Base-by-base conservation (phyloP, 1,140 invertebrate genomes). In the Pseudomyrmex dendroicus region DNA sequence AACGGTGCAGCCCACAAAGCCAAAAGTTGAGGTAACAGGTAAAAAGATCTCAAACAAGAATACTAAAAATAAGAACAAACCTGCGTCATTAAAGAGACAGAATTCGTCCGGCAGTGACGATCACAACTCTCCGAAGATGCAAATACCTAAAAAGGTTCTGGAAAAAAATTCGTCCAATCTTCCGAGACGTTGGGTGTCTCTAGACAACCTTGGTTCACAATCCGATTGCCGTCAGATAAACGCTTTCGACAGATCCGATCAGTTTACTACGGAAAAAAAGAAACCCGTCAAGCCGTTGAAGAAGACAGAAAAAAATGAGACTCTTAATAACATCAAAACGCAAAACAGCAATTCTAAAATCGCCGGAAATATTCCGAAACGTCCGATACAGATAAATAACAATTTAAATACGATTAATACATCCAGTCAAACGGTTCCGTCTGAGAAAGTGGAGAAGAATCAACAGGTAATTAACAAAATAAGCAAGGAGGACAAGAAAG, bases 31-130 rank as follows among this genome's bases (percentile, higher is more conserved):
- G 89, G 72, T 84, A 13, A 20, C 89, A 2, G 78, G 73, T 5
- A 94, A 93, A 56, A 94, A 93, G 54, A 77, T 90, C 12, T 56
- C 89, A 0, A 91, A 76, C 46, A 94, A 94, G 72, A 91, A 84
- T 61, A 85, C 89, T 0, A 94, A 94, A 67, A 92, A 83, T 52
- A 94, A 94, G 73, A 86, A 84, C 2, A 94, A 94, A 74, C 87
- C 93, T 1, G 83, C 89, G 0, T 48, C 89, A n/a, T 86, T 95
- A 5, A 95, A 94, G 74, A 90, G 95, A 48, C 94, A 95, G 77
- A 94, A 95, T 89, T 95, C 94, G 1, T 94, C 93, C 0, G 95
- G 95, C 1, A 95, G 95, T 62, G 95, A 95, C 70, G 95, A 95
- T 74, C 93, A 95, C 56, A 93, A 90, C 72, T 94, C 93, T n/a